Percentiles rank a stretch among this genome's conserved stretches.
These are phyloP conservation scores for Patiria miniata DNA, from an alignment of 35 echinoderm and acorn worm genomes.

Conservation along the genomic window DNA sequence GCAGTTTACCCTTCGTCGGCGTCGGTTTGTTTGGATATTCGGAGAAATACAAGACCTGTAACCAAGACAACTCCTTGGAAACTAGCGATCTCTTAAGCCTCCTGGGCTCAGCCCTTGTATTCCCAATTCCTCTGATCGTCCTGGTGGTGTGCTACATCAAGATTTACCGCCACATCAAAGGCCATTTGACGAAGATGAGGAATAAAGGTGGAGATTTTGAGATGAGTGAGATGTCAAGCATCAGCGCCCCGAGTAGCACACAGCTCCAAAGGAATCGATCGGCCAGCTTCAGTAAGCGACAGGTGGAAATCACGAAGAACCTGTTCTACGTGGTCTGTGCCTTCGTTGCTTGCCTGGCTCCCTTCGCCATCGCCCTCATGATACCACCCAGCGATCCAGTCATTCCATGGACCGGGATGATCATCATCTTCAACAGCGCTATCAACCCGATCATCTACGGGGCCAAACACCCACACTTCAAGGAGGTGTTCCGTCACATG, in stretches of 20 bases:
- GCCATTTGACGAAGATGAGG: slow-evolving; percentile 31
- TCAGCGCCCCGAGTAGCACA: not conserved
- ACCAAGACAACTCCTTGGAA: slow-evolving; percentile 3
- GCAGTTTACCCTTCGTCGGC: not conserved
- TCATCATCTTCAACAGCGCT: slow-evolving; percentile 71
- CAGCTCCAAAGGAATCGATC: not conserved
- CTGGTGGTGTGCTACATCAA: slow-evolving; percentile 40
- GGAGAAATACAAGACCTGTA: slow-evolving; percentile 42
- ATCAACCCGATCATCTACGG: slow-evolving; percentile 82
- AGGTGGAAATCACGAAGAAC: slow-evolving; percentile 75
- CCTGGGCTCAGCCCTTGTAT: not conserved
- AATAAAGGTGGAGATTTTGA: not conserved
- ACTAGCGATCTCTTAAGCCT: slow-evolving; percentile 21
- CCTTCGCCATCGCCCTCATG: slow-evolving; percentile 59
- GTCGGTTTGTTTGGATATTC: slow-evolving; percentile 48
- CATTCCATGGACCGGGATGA: slow-evolving; percentile 73
- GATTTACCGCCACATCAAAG: slow-evolving; percentile 26
- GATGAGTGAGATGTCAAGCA: not conserved
- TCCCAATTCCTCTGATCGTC: slow-evolving; percentile 38
- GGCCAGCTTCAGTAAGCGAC: slow-evolving; percentile 33
- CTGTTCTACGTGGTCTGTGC: slow-evolving; percentile 72
- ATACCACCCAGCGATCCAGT: slow-evolving; percentile 70
- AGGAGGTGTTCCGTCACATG: slow-evolving; percentile 70
- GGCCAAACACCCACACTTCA: slow-evolving; percentile 77
- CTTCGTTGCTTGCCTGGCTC: slow-evolving; percentile 59